These are phyloP conservation scores for Philonicus albiceps DNA, from an alignment of 2,888 invertebrate genomes.

Conservation along the genomic window DNA sequence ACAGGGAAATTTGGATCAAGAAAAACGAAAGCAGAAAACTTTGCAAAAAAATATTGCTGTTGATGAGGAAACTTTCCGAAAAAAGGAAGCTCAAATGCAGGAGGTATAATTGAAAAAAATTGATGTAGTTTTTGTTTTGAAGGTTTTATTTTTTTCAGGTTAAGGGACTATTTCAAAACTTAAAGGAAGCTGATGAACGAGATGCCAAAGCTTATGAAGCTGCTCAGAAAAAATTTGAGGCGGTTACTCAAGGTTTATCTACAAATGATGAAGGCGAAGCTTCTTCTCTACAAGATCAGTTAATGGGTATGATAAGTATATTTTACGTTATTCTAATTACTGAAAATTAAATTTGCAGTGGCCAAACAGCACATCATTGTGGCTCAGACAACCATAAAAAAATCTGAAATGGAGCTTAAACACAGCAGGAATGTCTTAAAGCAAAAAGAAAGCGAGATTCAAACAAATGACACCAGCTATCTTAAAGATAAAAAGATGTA, in stretches of 20 bases:
- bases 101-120: conserved; percentile 58
- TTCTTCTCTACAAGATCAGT: conserved; percentile 86
- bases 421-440: conserved; percentile 71
- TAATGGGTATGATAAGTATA: conserved; percentile 72
- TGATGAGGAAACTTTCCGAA: conserved; percentile 70
- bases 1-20: conserved; percentile 72
- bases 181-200: conserved; percentile 72
- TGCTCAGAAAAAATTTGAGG: conserved; percentile 83
- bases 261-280: conserved; percentile 81
- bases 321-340: not conserved
- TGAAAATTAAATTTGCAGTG: conserved; percentile 63
- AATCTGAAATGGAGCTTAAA: conserved; percentile 76
- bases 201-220: conserved; percentile 73
- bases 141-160: conserved; percentile 57
- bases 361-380: conserved; percentile 79
- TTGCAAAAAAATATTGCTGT: conserved; percentile 73
- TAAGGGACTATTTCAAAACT: conserved; percentile 71
- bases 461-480: conserved; percentile 73
- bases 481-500: conserved; percentile 71
- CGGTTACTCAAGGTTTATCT: conserved; percentile 82
- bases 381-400: conserved; percentile 80
- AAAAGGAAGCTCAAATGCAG: conserved; percentile 69
- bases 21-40: conserved; percentile 73
- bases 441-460: conserved; percentile 72
- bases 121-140: not conserved